Evolutionary conservation across 2,113 vertebrate genomes (phyloP).

Genomic region (Marmota flaviventris): DNA sequence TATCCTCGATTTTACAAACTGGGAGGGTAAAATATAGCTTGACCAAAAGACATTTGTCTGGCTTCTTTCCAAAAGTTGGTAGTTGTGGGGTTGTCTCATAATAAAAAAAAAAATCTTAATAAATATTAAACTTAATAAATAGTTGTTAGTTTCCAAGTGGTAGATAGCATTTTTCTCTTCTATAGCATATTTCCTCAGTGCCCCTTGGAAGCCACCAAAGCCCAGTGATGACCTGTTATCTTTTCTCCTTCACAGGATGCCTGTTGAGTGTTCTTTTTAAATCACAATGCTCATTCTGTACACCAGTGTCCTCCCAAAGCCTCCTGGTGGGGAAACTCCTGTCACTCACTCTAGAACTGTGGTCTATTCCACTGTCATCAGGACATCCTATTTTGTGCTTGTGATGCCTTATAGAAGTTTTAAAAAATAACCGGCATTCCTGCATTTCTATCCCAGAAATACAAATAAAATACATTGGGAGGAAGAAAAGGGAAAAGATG

Average conservation of each 20-base stretch:
- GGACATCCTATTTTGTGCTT: not conserved
- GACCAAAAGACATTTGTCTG: not conserved
- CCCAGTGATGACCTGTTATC: too few relatives aligned
- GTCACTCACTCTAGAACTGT: not conserved
- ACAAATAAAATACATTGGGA: not conserved
- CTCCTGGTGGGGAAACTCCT: not conserved
- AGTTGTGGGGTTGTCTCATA: not conserved
- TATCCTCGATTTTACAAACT: not conserved
- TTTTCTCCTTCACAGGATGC: not conserved
- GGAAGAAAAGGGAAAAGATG: not conserved
- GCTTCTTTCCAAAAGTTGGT: not conserved
- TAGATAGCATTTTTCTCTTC: not conserved
- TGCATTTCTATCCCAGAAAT: not conserved
- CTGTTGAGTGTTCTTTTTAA: not conserved
- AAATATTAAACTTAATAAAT: not conserved
- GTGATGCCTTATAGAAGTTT: not conserved
- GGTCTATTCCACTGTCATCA: not conserved
- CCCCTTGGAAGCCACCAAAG: not conserved
- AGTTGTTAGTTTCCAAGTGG: not conserved
- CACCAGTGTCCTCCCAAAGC: not conserved
- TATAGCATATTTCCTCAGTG: not conserved
- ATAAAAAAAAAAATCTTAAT: too few relatives aligned
- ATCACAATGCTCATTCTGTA: not conserved
- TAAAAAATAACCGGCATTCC: not conserved
- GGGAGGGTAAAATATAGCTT: not conserved